These are phyloP conservation scores for Mystacides longicornis DNA, from an alignment of 2,888 invertebrate species.

Conservation along the genomic window DNA sequence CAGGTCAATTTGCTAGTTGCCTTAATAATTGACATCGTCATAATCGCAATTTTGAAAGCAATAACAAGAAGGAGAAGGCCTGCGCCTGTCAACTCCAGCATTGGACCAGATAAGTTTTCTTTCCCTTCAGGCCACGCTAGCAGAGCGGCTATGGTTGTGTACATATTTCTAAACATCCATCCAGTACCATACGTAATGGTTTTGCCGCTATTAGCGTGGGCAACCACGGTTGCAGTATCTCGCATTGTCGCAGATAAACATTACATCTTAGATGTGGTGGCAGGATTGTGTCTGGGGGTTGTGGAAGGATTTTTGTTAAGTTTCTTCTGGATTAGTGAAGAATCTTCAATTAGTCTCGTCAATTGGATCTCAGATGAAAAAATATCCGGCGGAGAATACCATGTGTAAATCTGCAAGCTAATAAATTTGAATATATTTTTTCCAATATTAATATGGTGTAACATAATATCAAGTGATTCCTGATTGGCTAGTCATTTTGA, in stretches of 20 bases:
- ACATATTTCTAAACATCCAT: slow-evolving; percentile 61
- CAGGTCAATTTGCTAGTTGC: slow-evolving; percentile 81
- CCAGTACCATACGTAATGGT: slow-evolving; percentile 54
- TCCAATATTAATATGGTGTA: too few relatives aligned
- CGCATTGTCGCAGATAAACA: slow-evolving; percentile 80
- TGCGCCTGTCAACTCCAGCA: slow-evolving; percentile 55
- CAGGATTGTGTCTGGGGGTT: slow-evolving; percentile 67
- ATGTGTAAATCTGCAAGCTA: slow-evolving; percentile 54
- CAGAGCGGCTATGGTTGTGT: slow-evolving; percentile 66
- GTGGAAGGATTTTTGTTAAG: slow-evolving; percentile 58
- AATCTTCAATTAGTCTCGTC: slow-evolving; percentile 52
- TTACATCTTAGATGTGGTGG: slow-evolving; percentile 75
- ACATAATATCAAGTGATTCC: too few relatives aligned
- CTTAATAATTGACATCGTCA: slow-evolving; percentile 69
- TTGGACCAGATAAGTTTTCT: slow-evolving; percentile 80
- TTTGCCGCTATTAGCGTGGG: slow-evolving; percentile 68
- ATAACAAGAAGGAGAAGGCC: slow-evolving; percentile 69
- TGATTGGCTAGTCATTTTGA: too few relatives aligned
- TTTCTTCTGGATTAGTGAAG: slow-evolving; percentile 62
- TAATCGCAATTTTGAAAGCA: slow-evolving; percentile 73
- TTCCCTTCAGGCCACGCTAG: slow-evolving; percentile 96
- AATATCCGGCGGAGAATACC: slow-evolving; percentile 60
- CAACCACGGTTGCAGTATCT: slow-evolving; percentile 64
- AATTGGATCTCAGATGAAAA: slow-evolving; percentile 60
- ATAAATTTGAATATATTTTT: too few relatives aligned